A percentile compares a stretch with the other conserved stretches of the same genome.
phyloP scores from a whole-genome alignment of 2,888 invertebrate genomes.

The Nymphalis urticae region DNA sequence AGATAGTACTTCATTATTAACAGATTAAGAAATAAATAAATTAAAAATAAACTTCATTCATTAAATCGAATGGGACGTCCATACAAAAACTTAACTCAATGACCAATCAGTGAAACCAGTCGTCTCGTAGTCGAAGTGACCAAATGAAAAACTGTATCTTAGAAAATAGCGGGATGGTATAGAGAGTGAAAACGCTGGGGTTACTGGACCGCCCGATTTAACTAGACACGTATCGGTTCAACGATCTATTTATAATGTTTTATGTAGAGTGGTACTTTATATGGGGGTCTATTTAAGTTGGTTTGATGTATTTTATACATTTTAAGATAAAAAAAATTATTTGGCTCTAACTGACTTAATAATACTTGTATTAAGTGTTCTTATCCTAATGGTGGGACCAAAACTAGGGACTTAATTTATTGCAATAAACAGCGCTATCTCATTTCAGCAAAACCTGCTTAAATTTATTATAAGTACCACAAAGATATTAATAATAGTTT shows the following conservation, averaged over 20 bases:
- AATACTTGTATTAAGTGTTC: no score
- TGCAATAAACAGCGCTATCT: no score
- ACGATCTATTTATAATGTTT: conserved; percentile 5
- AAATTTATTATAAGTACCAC: no score
- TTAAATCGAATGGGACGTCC: conserved; percentile 16
- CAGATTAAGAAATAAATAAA: conserved; percentile 1
- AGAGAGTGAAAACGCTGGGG: conserved; percentile 73
- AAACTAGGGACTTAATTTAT: no score
- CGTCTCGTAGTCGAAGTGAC: conserved; percentile 45
- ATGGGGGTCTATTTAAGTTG: no score
- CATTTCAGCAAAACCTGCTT: no score
- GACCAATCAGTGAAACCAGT: conserved; percentile 62
- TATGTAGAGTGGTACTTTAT: conserved; percentile 1
- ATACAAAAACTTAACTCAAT: conserved; percentile 34
- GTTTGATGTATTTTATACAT: no score
- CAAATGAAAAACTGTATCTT: conserved; percentile 74
- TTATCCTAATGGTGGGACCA: no score
- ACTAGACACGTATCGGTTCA: conserved; percentile 40
- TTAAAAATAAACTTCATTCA: conserved; percentile 14
- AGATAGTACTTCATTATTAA: background rate
- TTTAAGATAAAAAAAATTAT: no score
- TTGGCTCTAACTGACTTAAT: no score
- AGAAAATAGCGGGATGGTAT: conserved; percentile 73
- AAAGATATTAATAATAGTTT: no score
- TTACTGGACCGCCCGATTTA: conserved; percentile 52